Evolutionary conservation across 1,140 invertebrate species (phyloP).

Genomic region (Nasonia giraulti): DNA sequence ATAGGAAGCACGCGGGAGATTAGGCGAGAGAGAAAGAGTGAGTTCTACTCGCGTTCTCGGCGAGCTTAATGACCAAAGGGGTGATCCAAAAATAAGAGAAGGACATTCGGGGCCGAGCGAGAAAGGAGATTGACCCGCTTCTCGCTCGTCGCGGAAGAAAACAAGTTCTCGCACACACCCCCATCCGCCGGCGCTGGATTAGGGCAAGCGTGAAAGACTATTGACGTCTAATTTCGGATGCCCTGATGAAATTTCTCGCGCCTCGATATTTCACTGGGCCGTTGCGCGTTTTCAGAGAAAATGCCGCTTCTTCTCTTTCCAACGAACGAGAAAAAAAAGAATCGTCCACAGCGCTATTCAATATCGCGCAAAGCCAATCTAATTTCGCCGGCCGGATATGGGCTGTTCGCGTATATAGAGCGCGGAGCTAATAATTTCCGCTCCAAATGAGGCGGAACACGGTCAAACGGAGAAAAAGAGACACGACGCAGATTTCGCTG

Average conservation of each 20-base stretch:
- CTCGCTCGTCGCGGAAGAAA: neutral
- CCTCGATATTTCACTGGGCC: neutral
- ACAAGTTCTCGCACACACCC: neutral
- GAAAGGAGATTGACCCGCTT: constrained; percentile 37
- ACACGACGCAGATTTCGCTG: neutral
- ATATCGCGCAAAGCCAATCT: constrained; percentile 29
- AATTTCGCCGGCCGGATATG: constrained; percentile 1
- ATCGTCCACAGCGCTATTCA: constrained; percentile 11
- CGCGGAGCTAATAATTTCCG: constrained; percentile 36
- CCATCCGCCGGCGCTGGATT: neutral
- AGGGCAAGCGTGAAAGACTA: neutral
- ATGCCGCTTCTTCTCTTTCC: neutral
- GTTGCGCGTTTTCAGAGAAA: neutral
- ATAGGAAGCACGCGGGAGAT: constrained; percentile 13
- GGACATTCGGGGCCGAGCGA: neutral
- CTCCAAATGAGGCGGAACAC: constrained; percentile 37
- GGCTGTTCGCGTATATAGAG: too few relatives aligned
- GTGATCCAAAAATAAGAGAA: constrained; percentile 29
- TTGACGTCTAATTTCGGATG: constrained; percentile 29
- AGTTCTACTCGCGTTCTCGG: constrained; percentile 1
- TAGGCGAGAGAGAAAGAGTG: neutral
- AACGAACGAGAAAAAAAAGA: neutral
- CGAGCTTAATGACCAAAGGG: constrained; percentile 15
- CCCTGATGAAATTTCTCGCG: constrained; percentile 28
- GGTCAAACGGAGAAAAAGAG: constrained; percentile 18